These are phyloP conservation scores for Rhopilema esculentum DNA, from an alignment of 30 jellyfish, hydroid and myxozoan species.

Conservation along the genomic window DNA sequence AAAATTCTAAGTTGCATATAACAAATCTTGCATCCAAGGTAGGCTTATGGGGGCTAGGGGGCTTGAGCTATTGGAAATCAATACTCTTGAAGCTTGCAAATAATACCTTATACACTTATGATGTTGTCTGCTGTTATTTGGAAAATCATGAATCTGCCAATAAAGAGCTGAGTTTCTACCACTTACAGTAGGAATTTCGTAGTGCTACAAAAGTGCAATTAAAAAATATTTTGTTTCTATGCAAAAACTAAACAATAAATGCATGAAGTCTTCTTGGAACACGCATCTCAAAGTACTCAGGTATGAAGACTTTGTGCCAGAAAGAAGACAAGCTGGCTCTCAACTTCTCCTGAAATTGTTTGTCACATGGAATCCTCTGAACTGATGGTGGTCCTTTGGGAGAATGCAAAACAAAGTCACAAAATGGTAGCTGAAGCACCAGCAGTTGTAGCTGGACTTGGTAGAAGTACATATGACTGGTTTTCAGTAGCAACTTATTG, in stretches of 20 bases:
- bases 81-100: background rate
- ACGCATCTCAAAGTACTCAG: constrained; percentile 73
- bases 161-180: background rate
- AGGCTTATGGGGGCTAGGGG: background rate
- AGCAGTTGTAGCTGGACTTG: constrained; percentile 21
- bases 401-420: constrained; percentile 78
- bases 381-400: constrained; percentile 72
- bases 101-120: constrained; percentile 24
- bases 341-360: constrained; percentile 17
- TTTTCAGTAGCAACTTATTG: constrained; percentile 45
- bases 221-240: background rate
- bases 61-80: background rate
- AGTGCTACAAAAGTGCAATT: background rate
- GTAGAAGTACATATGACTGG: constrained; percentile 52
- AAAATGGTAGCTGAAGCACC: constrained; percentile 29
- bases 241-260: constrained; percentile 12
- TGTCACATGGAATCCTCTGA: constrained; percentile 68
- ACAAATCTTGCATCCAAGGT: background rate
- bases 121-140: background rate
- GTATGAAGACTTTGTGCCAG: constrained; percentile 77
- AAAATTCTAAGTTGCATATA: background rate
- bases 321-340: constrained; percentile 16
- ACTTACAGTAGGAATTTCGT: background rate
- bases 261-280: constrained; percentile 76
- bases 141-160: background rate